phyloP scores from a whole-genome alignment of 2,888 invertebrate species.

The Stenodema calcarata region DNA sequence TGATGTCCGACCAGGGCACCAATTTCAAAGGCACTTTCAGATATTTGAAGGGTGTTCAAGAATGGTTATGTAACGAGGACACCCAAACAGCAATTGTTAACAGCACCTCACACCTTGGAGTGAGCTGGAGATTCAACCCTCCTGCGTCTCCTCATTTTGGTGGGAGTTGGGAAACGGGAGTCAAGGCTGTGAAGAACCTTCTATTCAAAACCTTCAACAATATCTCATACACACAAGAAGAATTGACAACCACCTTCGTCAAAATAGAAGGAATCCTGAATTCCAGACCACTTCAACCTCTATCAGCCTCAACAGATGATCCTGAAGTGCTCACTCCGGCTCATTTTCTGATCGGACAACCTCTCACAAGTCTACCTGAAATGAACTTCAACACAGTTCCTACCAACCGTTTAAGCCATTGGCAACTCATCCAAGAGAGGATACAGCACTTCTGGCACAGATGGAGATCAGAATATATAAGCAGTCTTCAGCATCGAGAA shows the following conservation, averaged over 20 bases:
- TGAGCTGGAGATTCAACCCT: constrained; percentile 47
- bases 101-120: neutral
- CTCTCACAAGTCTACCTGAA: constrained; percentile 53
- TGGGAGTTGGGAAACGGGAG: too few relatives aligned
- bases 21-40: neutral
- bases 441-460: neutral
- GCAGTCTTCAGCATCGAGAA: neutral
- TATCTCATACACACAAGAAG: neutral
- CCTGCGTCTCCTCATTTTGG: constrained; percentile 57
- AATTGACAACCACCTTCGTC: neutral
- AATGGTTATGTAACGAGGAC: neutral
- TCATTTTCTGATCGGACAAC: neutral
- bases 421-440: constrained; percentile 57
- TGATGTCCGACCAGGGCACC: constrained; percentile 55
- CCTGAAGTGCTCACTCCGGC: too few relatives aligned
- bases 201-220: neutral
- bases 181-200: neutral
- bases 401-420: constrained; percentile 54
- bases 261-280: too few relatives aligned
- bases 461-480: neutral
- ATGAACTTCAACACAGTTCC: constrained; percentile 51
- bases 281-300: neutral
- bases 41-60: neutral
- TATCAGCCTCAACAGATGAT: neutral
- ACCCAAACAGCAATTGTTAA: neutral